Conservation (phyloP, 2,888 invertebrate species). For the Nymphalis polychloros region DNA sequence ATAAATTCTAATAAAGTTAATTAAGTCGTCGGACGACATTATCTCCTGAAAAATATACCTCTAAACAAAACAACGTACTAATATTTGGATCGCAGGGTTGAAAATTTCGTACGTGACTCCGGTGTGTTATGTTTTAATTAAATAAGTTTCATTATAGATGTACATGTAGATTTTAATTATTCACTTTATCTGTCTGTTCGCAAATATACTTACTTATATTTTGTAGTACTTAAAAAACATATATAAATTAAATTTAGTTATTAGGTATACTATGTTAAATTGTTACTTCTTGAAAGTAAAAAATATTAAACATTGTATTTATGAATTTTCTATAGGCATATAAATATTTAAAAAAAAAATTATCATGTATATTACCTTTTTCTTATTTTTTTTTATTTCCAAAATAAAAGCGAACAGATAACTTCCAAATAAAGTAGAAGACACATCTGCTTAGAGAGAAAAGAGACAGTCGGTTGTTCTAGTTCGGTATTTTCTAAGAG, state of each 20-base stretch:
- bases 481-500: conserved; percentile 1
- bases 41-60: conserved; percentile 67
- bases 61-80: conserved; percentile 27
- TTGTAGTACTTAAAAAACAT: too few species aligned
- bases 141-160: neutral
- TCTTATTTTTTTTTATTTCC: neutral
- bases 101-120: conserved; percentile 15
- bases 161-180: neutral
- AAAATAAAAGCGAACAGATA: conserved; percentile 12
- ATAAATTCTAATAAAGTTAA: conserved; percentile 80
- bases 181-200: neutral
- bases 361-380: neutral
- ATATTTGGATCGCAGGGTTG: conserved; percentile 24
- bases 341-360: too few species aligned
- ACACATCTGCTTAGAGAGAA: conserved; percentile 15
- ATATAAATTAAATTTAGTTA: too few species aligned
- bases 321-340: too few species aligned
- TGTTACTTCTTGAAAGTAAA: too few species aligned
- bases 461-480: conserved; percentile 15
- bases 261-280: too few species aligned
- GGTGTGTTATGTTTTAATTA: conserved; percentile 10
- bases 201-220: too few species aligned
- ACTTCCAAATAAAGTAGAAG: conserved; percentile 3
- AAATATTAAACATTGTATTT: too few species aligned
- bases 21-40: conserved; percentile 71